phyloP scores from a whole-genome alignment of 2,113 vertebrate genomes.

The Oreotrochilus melanogaster region DNA sequence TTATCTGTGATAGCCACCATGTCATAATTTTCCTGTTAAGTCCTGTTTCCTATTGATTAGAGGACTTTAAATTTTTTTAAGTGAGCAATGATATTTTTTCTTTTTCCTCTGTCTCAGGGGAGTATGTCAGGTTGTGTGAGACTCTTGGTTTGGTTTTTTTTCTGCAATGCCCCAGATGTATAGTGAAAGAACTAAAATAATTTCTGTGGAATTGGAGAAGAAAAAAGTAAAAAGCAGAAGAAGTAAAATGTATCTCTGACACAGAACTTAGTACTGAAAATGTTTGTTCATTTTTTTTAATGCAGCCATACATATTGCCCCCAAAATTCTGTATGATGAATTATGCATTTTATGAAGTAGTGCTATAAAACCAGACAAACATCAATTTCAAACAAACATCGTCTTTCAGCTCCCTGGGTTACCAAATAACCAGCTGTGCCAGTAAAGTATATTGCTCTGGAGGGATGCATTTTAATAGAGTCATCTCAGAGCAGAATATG shows the following conservation, averaged over 20 bases:
- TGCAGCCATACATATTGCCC: not conserved
- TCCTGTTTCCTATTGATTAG: too few species aligned
- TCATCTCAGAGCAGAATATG: not conserved
- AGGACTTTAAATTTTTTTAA: not conserved
- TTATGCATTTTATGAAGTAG: not conserved
- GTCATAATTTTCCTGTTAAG: too few species aligned
- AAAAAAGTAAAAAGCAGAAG: accelerated
- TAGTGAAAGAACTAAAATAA: not conserved
- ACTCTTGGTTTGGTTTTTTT: not conserved
- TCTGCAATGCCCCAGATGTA: not conserved
- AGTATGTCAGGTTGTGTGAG: not conserved
- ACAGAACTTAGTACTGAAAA: not conserved
- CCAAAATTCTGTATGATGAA: not conserved
- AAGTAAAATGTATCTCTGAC: not conserved
- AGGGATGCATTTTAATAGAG: conserved; percentile 8
- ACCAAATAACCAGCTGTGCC: conserved; percentile 26
- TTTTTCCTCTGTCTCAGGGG: not conserved
- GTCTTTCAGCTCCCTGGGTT: conserved; percentile 1
- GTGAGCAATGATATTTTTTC: not conserved
- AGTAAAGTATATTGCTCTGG: not conserved
- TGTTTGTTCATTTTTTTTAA: not conserved
- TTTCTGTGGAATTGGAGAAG: not conserved
- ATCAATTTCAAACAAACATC: not conserved
- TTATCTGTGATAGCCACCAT: too few species aligned
- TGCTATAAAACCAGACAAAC: conserved; percentile 30